Evolutionary conservation across 2,888 invertebrate species (phyloP).

Genomic region (Dendrolimus houi): DNA sequence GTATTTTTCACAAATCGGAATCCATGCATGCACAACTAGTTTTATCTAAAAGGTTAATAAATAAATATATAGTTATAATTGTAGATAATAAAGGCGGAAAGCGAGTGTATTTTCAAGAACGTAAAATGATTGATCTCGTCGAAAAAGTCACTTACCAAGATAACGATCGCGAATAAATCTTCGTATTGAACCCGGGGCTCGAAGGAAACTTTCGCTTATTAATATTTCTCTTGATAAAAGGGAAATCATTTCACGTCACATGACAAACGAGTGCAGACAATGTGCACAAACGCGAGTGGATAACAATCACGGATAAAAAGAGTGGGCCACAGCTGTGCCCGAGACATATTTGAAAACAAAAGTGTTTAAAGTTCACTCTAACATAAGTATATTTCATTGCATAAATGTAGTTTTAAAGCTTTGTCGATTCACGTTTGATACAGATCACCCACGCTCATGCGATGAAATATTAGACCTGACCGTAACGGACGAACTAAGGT

Average conservation of each 20-base stretch:
- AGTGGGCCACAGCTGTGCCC: constrained; percentile 28
- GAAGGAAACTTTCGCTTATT: constrained; percentile 51
- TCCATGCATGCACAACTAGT: constrained; percentile 4
- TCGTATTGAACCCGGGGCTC: constrained; percentile 21
- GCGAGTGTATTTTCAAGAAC: no score
- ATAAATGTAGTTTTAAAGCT: neutral
- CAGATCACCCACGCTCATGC: neutral
- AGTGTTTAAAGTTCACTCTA: constrained; percentile 41
- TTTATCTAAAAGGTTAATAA: no score
- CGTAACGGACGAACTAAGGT: neutral
- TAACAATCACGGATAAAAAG: constrained; percentile 48
- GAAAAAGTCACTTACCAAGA: neutral
- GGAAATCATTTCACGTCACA: constrained; percentile 50
- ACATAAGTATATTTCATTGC: neutral
- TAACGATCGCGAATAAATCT: constrained; percentile 23
- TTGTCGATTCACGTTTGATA: neutral
- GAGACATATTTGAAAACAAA: constrained; percentile 56
- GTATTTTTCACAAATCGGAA: no score
- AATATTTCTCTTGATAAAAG: constrained; percentile 55
- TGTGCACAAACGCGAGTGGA: constrained; percentile 40
- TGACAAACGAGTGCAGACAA: constrained; percentile 48
- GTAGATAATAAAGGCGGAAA: no score
- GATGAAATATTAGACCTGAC: neutral
- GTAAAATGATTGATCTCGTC: neutral
- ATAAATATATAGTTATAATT: no score